phyloP scores from a whole-genome alignment of 1,140 invertebrate species.

The Drosophila azteca region DNA sequence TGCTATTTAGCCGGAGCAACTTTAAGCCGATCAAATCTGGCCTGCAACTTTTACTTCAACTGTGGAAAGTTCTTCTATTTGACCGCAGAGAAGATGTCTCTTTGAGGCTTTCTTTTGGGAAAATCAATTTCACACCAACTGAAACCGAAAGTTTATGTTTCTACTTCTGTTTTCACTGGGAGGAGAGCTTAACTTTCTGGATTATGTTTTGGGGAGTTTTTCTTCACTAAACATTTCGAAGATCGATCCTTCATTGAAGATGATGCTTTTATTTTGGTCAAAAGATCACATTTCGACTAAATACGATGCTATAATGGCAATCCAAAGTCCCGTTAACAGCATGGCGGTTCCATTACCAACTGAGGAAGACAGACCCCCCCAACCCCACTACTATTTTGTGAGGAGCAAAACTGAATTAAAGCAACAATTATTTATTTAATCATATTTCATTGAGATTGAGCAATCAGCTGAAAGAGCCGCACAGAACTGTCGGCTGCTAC shows the following conservation, averaged over 20 bases:
- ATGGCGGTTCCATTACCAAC: conserved; percentile 26
- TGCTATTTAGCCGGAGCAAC: conserved; percentile 20
- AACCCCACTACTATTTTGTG: conserved; percentile 47
- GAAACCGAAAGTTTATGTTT: conserved; percentile 42
- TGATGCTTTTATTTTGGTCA: not conserved
- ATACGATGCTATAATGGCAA: no score
- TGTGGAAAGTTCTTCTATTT: conserved; percentile 37
- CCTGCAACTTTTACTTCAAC: conserved; percentile 30
- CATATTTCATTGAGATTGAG: conserved; percentile 80
- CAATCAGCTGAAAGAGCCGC: conserved; percentile 61
- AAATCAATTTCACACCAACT: conserved; percentile 32
- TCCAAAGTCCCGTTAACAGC: conserved; percentile 29
- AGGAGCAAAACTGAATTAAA: conserved; percentile 73
- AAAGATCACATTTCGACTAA: not conserved
- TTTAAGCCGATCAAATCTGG: conserved; percentile 40
- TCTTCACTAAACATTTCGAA: no score
- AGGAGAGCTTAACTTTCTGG: conserved; percentile 4
- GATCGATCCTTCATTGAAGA: no score
- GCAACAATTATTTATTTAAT: conserved; percentile 81
- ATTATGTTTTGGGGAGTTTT: conserved; percentile 17
- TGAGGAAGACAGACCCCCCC: conserved; percentile 15
- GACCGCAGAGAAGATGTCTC: conserved; percentile 19
- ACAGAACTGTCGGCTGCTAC: conserved; percentile 29
- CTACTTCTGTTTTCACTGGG: not conserved
- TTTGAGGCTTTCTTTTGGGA: conserved; percentile 16